Percentiles rank a stretch among this genome's conserved stretches.
phyloP scores from a whole-genome alignment of 2,888 invertebrate species.

The Sarcophaga variegata region DNA sequence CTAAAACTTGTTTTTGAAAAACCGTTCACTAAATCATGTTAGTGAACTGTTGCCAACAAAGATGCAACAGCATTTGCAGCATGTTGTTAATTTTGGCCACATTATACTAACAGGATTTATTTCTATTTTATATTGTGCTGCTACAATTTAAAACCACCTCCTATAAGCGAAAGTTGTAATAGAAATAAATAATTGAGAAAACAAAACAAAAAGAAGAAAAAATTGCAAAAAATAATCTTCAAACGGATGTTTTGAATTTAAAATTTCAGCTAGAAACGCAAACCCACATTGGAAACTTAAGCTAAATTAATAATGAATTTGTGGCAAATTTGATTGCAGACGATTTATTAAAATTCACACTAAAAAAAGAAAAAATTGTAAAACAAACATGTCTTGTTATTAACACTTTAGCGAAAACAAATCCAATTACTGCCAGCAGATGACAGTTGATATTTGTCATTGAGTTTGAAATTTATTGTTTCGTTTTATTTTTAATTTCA shows the following conservation, averaged over 20 bases:
- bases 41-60: not conserved
- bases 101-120: conserved; percentile 4
- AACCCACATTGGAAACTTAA: conserved; percentile 9
- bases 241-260: conserved; percentile 8
- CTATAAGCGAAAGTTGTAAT: conserved; percentile 29
- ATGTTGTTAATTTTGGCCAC: not conserved
- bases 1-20: not conserved
- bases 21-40: not conserved
- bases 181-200: conserved; percentile 20
- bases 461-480: not conserved
- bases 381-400: not conserved
- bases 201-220: not conserved
- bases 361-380: not conserved
- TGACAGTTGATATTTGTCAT: conserved; percentile 5
- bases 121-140: not conserved
- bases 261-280: not conserved
- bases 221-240: not conserved
- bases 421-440: not conserved
- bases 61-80: not conserved
- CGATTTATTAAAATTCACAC: too few relatives aligned
- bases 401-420: not conserved
- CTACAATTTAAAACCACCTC: not conserved
- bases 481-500: not conserved
- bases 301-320: not conserved
- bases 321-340: not conserved